A percentile compares a stretch with the other conserved stretches of the same genome.
phyloP scores from a whole-genome alignment of 2,797 vertebrate genomes.

The Lycodopsis pacificus region DNA sequence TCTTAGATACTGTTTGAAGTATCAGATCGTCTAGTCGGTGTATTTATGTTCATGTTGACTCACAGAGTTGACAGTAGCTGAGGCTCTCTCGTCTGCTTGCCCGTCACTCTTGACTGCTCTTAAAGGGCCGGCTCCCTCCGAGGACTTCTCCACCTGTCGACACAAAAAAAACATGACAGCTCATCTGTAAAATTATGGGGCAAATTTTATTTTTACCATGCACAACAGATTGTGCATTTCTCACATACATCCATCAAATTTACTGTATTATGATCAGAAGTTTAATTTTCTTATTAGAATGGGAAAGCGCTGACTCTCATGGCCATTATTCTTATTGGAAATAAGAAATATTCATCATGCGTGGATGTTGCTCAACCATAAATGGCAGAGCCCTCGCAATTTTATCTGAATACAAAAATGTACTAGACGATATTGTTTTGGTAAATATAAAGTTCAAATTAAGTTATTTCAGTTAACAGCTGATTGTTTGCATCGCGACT shows the following conservation, averaged over 20 bases:
- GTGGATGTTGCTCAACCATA: background rate
- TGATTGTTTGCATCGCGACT: background rate
- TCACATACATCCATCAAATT: background rate
- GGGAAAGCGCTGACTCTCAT: background rate
- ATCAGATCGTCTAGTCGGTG: background rate
- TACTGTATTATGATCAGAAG: background rate
- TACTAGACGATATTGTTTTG: background rate
- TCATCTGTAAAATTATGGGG: background rate
- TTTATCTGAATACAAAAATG: background rate
- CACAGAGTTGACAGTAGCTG: constrained; percentile 89
- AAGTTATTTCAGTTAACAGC: background rate
- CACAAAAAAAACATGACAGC: background rate
- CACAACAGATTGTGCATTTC: background rate
- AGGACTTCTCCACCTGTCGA: constrained; percentile 88
- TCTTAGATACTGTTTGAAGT: background rate
- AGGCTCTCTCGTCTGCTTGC: constrained; percentile 90
- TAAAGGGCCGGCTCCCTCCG: constrained; percentile 88
- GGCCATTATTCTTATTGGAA: background rate
- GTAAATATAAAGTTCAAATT: background rate
- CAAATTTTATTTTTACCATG: background rate
- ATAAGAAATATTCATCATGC: background rate
- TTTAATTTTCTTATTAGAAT: background rate
- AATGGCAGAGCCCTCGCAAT: background rate
- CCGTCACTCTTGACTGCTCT: constrained; percentile 92
- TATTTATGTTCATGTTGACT: constrained; percentile 41